These are phyloP conservation scores for Dermolepida albohirtum DNA, from an alignment of 2,888 invertebrate genomes.

Conservation along the genomic window DNA sequence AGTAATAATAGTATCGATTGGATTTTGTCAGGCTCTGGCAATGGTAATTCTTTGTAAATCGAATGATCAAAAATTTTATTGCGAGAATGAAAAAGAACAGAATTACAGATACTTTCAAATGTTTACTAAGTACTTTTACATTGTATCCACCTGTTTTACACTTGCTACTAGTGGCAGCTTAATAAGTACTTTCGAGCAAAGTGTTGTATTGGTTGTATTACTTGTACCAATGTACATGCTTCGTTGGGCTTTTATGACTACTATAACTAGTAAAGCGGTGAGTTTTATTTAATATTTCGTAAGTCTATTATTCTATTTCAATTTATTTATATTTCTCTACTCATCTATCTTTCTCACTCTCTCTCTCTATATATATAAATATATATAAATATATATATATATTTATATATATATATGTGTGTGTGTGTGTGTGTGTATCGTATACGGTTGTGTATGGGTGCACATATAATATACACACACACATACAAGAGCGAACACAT, in stretches of 20 bases:
- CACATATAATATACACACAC: no score
- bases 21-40: constrained; percentile 13
- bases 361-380: no score
- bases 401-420: no score
- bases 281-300: constrained; percentile 12
- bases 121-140: constrained; percentile 30
- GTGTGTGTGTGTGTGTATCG: no score
- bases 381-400: no score
- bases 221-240: constrained; percentile 36
- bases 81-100: neutral
- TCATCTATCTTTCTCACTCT: no score
- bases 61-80: constrained; percentile 6
- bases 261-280: constrained; percentile 42
- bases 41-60: constrained; percentile 31
- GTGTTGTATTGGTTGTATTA: constrained; percentile 18
- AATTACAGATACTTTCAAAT: constrained; percentile 10
- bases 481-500: no score
- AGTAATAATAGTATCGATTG: constrained; percentile 20
- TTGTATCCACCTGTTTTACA: constrained; percentile 27
- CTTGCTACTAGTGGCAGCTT: constrained; percentile 21
- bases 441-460: no score
- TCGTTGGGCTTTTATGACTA: constrained; percentile 38
- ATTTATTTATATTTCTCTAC: no score
- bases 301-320: no score
- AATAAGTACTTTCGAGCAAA: neutral